These are phyloP conservation scores for Phenganax subtilis DNA, from an alignment of 92 coral and sea anemone species.

Conservation along the genomic window DNA sequence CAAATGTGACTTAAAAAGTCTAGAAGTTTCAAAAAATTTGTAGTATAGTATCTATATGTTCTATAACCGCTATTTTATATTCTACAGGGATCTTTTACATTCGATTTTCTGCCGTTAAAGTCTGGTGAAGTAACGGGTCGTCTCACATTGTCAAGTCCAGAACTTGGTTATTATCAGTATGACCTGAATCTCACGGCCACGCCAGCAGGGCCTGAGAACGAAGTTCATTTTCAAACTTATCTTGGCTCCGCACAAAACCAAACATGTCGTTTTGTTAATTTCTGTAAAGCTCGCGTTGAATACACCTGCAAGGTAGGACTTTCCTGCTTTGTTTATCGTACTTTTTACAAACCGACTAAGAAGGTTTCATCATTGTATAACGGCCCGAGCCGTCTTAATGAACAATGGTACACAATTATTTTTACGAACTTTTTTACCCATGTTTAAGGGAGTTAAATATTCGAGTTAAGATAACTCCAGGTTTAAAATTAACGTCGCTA, in stretches of 20 bases:
- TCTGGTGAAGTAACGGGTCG: constrained; percentile 87
- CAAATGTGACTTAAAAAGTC: too few species aligned
- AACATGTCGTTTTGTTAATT: constrained; percentile 89
- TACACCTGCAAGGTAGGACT: constrained; percentile 80
- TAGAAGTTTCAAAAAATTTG: neutral
- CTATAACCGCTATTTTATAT: neutral
- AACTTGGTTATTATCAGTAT: constrained; percentile 87
- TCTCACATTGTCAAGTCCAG: constrained; percentile 84
- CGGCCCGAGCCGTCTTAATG: too few species aligned
- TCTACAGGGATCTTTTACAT: constrained; percentile 86
- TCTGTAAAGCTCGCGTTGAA: constrained; percentile 91
- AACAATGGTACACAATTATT: too few species aligned
- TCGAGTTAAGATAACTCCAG: too few species aligned
- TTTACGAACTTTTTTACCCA: too few species aligned
- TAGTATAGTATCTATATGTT: neutral
- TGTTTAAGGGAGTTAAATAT: too few species aligned
- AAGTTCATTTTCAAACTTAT: constrained; percentile 89
- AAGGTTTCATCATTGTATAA: too few species aligned
- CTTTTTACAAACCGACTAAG: neutral
- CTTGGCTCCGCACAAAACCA: constrained; percentile 88
- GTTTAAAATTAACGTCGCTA: too few species aligned
- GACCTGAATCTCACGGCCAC: constrained; percentile 85
- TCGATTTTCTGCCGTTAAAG: constrained; percentile 93
- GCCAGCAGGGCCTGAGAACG: constrained; percentile 93
- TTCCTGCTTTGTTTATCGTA: too few species aligned